Evolutionary conservation across 1,140 invertebrate species (phyloP).

Genomic region (Brachionus plicatilis): DNA sequence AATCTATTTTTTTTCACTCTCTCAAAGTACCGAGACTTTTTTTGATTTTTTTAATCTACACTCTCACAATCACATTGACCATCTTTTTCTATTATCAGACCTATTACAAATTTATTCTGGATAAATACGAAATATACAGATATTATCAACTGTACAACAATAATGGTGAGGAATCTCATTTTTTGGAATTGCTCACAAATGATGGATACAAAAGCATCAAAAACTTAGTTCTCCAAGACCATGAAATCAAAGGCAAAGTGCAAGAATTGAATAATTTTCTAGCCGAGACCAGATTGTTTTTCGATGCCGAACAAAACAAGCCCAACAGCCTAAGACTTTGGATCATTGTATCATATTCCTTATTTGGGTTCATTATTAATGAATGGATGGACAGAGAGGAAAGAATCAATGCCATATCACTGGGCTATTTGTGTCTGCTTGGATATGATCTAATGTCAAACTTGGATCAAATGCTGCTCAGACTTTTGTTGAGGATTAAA

Average conservation of each 20-base stretch:
- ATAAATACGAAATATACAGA: neutral
- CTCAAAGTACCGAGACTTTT: neutral
- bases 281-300: neutral
- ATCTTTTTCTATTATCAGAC: neutral
- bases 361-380: neutral
- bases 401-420: neutral
- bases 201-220: neutral
- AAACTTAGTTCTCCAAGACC: neutral
- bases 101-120: conserved; percentile 5
- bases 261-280: neutral
- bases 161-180: neutral
- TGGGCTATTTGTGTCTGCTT: neutral
- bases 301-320: neutral
- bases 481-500: neutral
- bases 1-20: neutral
- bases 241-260: neutral
- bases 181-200: neutral
- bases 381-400: neutral
- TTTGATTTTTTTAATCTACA: neutral
- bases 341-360: neutral
- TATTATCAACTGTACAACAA: neutral
- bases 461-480: conserved; percentile 18
- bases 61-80: neutral
- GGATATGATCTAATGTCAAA: neutral
- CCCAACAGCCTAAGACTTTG: neutral